Evolutionary conservation across 2,113 vertebrate genomes (phyloP).

Genomic region (Tor tambroides): DNA sequence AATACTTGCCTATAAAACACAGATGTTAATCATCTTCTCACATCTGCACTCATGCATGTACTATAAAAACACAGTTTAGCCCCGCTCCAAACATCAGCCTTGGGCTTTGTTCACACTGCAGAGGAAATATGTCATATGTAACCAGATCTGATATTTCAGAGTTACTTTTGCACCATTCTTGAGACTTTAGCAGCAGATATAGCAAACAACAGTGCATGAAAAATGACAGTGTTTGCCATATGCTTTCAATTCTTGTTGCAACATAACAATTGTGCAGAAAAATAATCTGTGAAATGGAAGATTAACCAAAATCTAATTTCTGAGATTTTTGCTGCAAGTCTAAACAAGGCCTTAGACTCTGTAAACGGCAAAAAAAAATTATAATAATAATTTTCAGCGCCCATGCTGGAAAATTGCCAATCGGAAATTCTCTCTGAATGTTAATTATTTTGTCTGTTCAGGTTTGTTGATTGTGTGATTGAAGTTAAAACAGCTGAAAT

Average conservation of each 20-base stretch:
- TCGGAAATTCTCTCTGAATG: neutral
- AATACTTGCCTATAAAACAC: neutral
- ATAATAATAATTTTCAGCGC: neutral
- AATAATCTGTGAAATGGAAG: neutral
- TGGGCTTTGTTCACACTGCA: neutral
- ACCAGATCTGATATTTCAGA: neutral
- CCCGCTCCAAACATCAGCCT: neutral
- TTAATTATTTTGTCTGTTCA: neutral
- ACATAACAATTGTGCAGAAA: neutral
- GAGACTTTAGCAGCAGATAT: neutral
- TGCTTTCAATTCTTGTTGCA: neutral
- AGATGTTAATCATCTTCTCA: neutral
- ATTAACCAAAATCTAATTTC: neutral
- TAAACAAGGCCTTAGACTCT: neutral
- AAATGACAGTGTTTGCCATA: neutral
- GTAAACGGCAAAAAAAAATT: neutral
- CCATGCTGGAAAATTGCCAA: neutral
- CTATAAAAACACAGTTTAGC: neutral
- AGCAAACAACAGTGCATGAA: neutral
- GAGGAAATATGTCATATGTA: neutral
- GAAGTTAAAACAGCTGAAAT: neutral
- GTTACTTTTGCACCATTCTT: neutral
- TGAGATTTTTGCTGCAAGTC: neutral
- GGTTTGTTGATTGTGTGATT: neutral
- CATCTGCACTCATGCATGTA: neutral